Percentiles rank a stretch among this genome's conserved stretches.
phyloP scores from a whole-genome alignment of 2,113 vertebrate species.

The Zingel zingel region DNA sequence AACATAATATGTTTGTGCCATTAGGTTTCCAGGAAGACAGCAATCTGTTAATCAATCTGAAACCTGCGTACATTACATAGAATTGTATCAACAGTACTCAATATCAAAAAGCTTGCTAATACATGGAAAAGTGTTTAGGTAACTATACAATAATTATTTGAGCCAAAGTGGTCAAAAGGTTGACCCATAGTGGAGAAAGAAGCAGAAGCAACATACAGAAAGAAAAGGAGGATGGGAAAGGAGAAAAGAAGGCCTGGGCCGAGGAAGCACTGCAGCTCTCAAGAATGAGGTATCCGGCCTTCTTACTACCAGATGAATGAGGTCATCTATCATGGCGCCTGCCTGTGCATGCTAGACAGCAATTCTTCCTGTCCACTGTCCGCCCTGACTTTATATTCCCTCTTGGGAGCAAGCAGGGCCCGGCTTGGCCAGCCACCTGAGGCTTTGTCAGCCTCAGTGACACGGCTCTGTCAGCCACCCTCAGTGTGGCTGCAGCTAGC shows the following conservation, averaged over 20 bases:
- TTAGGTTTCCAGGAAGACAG: background rate
- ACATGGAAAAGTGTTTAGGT: background rate
- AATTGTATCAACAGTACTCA: background rate
- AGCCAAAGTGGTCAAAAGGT: background rate
- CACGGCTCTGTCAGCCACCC: slow-evolving; percentile 37
- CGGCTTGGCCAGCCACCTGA: slow-evolving; percentile 27
- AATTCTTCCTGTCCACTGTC: slow-evolving; percentile 27
- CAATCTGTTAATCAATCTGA: background rate
- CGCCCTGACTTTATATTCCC: slow-evolving; percentile 25
- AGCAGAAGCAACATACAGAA: slow-evolving; percentile 6
- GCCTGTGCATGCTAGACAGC: background rate
- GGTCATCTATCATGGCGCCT: slow-evolving; percentile 64
- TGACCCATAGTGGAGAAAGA: background rate
- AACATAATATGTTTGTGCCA: slow-evolving; percentile 28
- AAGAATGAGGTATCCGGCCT: slow-evolving; percentile 56
- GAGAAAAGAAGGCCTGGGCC: slow-evolving; percentile 22
- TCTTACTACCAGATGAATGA: slow-evolving; percentile 64
- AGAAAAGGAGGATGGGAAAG: slow-evolving; percentile 30
- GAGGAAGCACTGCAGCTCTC: slow-evolving; percentile 59
- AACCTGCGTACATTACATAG: background rate
- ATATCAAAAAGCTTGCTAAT: background rate
- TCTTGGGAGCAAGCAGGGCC: background rate
- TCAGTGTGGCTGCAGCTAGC: slow-evolving; percentile 16
- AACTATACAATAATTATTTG: background rate
- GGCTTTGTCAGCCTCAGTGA: slow-evolving; percentile 45